Evolutionary conservation across 2,797 vertebrate species (phyloP).

Genomic region (Bryconaethiops microstoma): DNA sequence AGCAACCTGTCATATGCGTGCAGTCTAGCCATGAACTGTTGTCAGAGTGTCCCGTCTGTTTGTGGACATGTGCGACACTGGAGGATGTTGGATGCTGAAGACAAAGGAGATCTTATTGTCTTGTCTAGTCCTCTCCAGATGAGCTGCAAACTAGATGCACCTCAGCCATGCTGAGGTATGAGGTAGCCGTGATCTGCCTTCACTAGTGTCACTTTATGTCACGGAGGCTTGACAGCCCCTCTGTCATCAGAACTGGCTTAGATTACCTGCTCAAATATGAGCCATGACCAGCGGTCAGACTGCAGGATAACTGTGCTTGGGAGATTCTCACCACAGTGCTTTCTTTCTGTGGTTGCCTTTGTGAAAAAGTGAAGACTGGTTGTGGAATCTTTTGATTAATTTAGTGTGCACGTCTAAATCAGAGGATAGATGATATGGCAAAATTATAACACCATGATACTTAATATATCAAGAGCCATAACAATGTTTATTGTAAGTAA

Average conservation of each 20-base stretch:
- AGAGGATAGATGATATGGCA: too few relatives aligned
- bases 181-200: constrained; percentile 27
- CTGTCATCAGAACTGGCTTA: constrained; percentile 36
- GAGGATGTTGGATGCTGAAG: constrained; percentile 66
- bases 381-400: constrained; percentile 5
- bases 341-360: not conserved
- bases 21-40: constrained; percentile 62
- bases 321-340: not conserved
- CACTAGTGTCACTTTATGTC: constrained; percentile 41
- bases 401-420: not conserved
- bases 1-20: constrained; percentile 75
- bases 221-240: constrained; percentile 28
- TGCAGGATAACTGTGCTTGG: constrained; percentile 28
- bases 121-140: constrained; percentile 78
- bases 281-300: constrained; percentile 32
- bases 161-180: constrained; percentile 48
- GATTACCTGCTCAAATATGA: constrained; percentile 33
- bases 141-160: constrained; percentile 68
- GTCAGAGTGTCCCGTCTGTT: constrained; percentile 77
- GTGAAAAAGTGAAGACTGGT: not conserved
- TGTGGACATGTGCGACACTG: constrained; percentile 67
- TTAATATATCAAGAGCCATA: not conserved
- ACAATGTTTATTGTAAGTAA: too few relatives aligned
- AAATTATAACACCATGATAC: too few relatives aligned
- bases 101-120: constrained; percentile 66